phyloP scores from a whole-genome alignment of 2,113 vertebrate species.

The Oncorhynchus keta region DNA sequence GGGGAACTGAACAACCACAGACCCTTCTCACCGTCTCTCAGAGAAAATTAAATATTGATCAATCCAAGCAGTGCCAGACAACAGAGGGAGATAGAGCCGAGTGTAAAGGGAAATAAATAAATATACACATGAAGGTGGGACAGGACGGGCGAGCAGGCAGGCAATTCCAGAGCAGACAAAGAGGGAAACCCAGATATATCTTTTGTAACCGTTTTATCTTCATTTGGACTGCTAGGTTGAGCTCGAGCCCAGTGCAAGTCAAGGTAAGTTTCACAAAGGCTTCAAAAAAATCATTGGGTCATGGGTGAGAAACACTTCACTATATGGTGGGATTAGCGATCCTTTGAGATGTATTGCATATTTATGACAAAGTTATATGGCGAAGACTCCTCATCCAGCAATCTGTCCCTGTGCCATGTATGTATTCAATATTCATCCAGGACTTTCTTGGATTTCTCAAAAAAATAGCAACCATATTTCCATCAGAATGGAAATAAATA shows the following conservation, averaged over 20 bases:
- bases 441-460: slow-evolving; percentile 29
- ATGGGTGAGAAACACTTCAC: slow-evolving; percentile 33
- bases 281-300: slow-evolving; percentile 11
- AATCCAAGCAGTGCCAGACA: slow-evolving; percentile 78
- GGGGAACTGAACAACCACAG: slow-evolving; percentile 42
- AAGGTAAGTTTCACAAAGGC: slow-evolving; percentile 9
- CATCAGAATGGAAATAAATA: slow-evolving; percentile 39
- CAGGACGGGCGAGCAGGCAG: slow-evolving; percentile 8
- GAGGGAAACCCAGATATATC: slow-evolving; percentile 40
- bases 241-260: no score
- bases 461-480: slow-evolving; percentile 37
- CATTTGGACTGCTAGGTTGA: slow-evolving; percentile 22
- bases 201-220: slow-evolving; percentile 32
- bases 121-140: slow-evolving; percentile 59
- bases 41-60: slow-evolving; percentile 96
- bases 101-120: slow-evolving; percentile 66
- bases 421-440: slow-evolving; percentile 30
- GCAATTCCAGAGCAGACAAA: slow-evolving; percentile 42
- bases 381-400: slow-evolving; percentile 25
- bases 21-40: slow-evolving; percentile 59
- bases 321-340: slow-evolving; percentile 17
- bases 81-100: slow-evolving; percentile 61
- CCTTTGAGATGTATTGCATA: slow-evolving; percentile 38
- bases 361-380: slow-evolving; percentile 24
- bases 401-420: slow-evolving; percentile 13